Evolutionary conservation across 2,888 invertebrate species (phyloP), one percentile per base, ranked within the genome.

Genomic region (Poecilobothrus nobilitatus): DNA sequence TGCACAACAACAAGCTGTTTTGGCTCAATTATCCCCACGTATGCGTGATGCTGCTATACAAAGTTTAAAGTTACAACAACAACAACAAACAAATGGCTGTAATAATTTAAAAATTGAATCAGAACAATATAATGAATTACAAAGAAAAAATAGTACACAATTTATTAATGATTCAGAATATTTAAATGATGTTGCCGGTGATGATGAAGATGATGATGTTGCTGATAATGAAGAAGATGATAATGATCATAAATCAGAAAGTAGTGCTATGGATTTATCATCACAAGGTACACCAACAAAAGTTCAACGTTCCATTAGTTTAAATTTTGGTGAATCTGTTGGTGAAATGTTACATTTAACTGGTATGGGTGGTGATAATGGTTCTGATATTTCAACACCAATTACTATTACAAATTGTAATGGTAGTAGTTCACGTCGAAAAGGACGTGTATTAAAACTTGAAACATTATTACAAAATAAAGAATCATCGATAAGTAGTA

Each of bases 391-490:
- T 22, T 21, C 64, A 65, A 63, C 68, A 65, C 34, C 70, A 4
- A 79, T 81, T 1, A 68, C 77, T 41, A 76, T 76, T 67, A 73
- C 75, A 44, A 74, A 72, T 33, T 81, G 63, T 78, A 72, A 75
- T 0, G 74, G 94, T 27, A 74, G 72, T 33, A 81, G 63, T 78
- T 72, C 75, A 0, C 74, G 94, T 27, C 88, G 96, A 74, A 97
- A 96, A 81, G 94, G 94, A 0, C 89, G 89, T 67, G 93, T 95
- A 0, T 89, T 89, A 75, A 94, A 93, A 75, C 81, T 95, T 68
- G 92, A 94, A 72, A 85, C 76, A 1, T 70, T 75, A 41, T 65
- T 77, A 61, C 77, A 78, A 66, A 41, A 73, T 9, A 77, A 78
- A 21, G 74, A 76, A 1, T 74, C 73, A 5, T 74, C 75, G 10